Percentiles rank a stretch among this genome's conserved stretches.
phyloP scores from a whole-genome alignment of 2,888 invertebrate genomes.

The Melieria picta region DNA sequence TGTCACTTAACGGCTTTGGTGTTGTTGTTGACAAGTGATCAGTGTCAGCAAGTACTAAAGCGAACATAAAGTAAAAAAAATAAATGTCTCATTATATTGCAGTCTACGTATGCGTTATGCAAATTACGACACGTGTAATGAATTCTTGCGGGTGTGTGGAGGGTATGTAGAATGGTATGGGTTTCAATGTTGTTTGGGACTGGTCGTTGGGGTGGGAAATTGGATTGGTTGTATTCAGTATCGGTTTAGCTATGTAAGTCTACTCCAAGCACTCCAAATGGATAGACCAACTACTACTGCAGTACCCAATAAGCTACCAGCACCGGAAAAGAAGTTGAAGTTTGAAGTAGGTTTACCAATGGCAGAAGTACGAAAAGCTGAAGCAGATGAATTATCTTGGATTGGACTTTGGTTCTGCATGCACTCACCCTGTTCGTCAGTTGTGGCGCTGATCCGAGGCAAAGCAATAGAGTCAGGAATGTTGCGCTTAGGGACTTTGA shows the following conservation, averaged over 20 bases:
- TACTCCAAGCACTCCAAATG: conserved; percentile 57
- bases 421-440: conserved; percentile 68
- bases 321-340: conserved; percentile 55
- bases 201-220: too few species aligned
- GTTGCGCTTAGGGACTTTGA: neutral
- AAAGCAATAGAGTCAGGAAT: too few species aligned
- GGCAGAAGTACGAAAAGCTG: conserved; percentile 54
- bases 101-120: neutral
- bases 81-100: neutral
- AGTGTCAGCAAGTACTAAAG: conserved; percentile 32
- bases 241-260: neutral
- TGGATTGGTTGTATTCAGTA: too few species aligned
- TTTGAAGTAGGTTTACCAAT: conserved; percentile 24
- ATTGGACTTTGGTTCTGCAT: conserved; percentile 41
- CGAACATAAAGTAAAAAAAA: conserved; percentile 23
- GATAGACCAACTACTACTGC: conserved; percentile 61
- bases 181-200: conserved; percentile 2
- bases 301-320: conserved; percentile 64
- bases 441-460: conserved; percentile 16
- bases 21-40: conserved; percentile 33
- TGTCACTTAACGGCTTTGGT: conserved; percentile 35
- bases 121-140: neutral
- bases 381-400: conserved; percentile 34
- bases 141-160: neutral
- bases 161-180: neutral